These are phyloP conservation scores for Lagria hirta DNA, from an alignment of 2,888 invertebrate genomes.

Conservation along the genomic window DNA sequence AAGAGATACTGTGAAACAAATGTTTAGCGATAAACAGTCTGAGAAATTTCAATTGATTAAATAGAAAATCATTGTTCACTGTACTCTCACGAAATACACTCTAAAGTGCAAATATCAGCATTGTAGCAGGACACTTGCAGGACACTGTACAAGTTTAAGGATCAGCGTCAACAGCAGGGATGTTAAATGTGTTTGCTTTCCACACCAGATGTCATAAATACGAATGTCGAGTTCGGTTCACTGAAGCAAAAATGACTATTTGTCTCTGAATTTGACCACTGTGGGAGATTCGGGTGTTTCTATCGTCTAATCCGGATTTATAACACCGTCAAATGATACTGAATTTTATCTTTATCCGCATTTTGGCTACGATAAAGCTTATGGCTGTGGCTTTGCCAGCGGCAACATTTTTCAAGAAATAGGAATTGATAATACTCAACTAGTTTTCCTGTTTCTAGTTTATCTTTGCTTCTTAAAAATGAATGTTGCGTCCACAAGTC, in stretches of 20 bases:
- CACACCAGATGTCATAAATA: conserved; percentile 49
- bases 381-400: too few relatives aligned
- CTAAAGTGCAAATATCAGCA: conserved; percentile 22
- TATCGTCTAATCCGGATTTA: conserved; percentile 47
- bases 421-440: too few relatives aligned
- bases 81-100: too few relatives aligned
- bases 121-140: conserved; percentile 28
- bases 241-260: conserved; percentile 49
- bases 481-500: too few relatives aligned
- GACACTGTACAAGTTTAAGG: conserved; percentile 44
- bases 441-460: too few relatives aligned
- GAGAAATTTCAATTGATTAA: too few relatives aligned
- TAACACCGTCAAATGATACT: conserved; percentile 35
- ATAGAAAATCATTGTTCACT: too few relatives aligned
- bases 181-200: conserved; percentile 49
- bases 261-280: conserved; percentile 50
- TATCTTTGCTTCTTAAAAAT: too few relatives aligned
- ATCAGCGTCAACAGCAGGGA: conserved; percentile 44
- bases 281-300: conserved; percentile 48
- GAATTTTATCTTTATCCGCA: conserved; percentile 30
- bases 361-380: conserved; percentile 33
- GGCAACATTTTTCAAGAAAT: too few relatives aligned
- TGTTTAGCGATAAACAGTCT: too few relatives aligned
- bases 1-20: too few relatives aligned
- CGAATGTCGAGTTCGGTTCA: conserved; percentile 45